phyloP scores from a whole-genome alignment of 2,113 vertebrate species.

The Paratilapia polleni region DNA sequence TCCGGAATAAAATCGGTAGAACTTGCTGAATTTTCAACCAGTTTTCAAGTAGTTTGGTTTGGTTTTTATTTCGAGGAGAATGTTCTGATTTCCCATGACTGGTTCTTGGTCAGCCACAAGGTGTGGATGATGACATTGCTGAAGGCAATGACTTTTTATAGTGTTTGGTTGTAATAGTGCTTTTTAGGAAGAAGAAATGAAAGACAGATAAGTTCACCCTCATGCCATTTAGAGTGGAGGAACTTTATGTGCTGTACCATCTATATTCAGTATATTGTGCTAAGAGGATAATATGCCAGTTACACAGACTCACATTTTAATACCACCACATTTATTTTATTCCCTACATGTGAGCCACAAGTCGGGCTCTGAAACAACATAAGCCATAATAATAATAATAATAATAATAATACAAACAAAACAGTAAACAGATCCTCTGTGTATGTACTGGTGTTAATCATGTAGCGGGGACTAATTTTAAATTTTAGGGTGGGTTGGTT shows the following conservation, averaged over 20 bases:
- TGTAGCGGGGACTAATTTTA: not conserved
- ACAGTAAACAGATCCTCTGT: not conserved
- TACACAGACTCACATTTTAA: fast-evolving
- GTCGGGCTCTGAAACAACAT: not conserved
- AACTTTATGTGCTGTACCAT: no score
- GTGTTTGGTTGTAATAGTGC: no score
- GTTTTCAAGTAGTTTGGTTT: not conserved
- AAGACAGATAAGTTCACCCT: not conserved
- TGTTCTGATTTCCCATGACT: no score
- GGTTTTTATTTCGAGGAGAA: no score
- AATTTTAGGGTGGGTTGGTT: not conserved
- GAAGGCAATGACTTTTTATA: not conserved
- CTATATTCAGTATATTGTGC: not conserved
- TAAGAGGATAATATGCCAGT: not conserved
- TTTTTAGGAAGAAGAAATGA: not conserved
- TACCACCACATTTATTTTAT: fast-evolving
- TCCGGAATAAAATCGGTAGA: not conserved
- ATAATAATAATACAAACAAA: not conserved
- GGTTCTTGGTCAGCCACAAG: no score
- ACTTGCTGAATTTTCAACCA: not conserved
- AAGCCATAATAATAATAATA: not conserved
- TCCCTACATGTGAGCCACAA: not conserved
- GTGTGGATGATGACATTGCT: fast-evolving
- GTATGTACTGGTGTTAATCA: not conserved
- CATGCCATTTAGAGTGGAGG: no score